Evolutionary conservation across 2,113 vertebrate genomes (phyloP).

Genomic region (Petrocephalus zakoni): DNA sequence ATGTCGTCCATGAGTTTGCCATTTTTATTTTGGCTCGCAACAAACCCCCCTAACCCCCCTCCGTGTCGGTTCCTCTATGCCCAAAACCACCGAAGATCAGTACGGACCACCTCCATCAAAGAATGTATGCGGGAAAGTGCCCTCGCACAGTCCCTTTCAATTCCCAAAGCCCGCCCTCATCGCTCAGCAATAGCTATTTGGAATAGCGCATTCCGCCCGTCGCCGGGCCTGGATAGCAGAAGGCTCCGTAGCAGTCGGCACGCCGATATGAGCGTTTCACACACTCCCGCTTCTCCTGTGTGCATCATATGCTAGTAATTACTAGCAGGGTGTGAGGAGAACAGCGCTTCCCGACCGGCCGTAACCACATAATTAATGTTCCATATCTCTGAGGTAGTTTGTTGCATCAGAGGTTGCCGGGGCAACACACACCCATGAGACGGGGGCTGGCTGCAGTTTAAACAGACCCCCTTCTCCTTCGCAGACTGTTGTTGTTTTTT

Average conservation of each 20-base stretch:
- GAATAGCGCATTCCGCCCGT: not conserved
- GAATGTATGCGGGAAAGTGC: not conserved
- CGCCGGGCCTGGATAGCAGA: not conserved
- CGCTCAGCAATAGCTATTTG: not conserved
- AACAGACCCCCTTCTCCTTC: conserved; percentile 10
- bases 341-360: conserved; percentile 1
- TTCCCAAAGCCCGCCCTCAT: not conserved
- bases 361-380: conserved; percentile 21
- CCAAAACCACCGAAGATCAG: not conserved
- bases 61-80: not conserved
- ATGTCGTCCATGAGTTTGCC: not conserved
- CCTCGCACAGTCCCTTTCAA: not conserved
- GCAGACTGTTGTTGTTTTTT: conserved; percentile 15
- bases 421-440: conserved; percentile 50
- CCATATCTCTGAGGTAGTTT: conserved; percentile 28
- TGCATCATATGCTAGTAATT: conserved; percentile 25
- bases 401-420: conserved; percentile 56
- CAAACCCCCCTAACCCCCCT: not conserved
- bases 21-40: not conserved
- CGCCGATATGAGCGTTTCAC: not conserved
- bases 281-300: not conserved
- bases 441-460: conserved; percentile 44
- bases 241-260: not conserved
- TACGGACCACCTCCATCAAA: not conserved
- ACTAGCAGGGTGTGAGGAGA: conserved; percentile 13